Conservation (phyloP, 2,113 vertebrate species). For the Columbina picui region DNA sequence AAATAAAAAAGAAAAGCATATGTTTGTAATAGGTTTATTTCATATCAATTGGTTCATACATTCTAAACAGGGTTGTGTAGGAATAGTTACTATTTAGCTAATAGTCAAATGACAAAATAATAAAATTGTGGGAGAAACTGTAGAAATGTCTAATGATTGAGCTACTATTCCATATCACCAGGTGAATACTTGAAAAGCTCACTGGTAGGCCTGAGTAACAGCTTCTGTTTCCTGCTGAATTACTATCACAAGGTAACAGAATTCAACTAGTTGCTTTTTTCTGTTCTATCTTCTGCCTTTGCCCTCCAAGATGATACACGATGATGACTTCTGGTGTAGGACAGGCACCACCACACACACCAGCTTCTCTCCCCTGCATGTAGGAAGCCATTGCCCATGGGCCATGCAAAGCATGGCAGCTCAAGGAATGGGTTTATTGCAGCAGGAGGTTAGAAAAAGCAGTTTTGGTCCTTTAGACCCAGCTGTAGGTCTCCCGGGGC, state of each 20-base stretch:
- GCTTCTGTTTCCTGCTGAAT: not conserved
- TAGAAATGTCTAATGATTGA: not conserved
- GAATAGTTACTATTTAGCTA: not conserved
- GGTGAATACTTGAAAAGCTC: not conserved
- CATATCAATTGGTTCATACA: not conserved
- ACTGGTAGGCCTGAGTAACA: not conserved
- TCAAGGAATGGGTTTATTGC: accelerated
- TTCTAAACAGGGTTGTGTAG: not conserved
- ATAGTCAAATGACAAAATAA: not conserved
- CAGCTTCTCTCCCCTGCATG: not conserved
- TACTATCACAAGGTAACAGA: not conserved
- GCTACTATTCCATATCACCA: not conserved
- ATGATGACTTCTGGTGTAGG: not conserved
- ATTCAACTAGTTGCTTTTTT: not conserved
- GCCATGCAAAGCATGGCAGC: not conserved
- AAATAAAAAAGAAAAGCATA: not conserved
- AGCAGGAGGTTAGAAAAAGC: not conserved
- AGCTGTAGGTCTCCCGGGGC: not conserved
- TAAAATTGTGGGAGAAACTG: not conserved
- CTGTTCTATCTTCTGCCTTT: not conserved
- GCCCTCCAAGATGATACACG: not conserved
- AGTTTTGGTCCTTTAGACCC: not conserved
- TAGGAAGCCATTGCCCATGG: not conserved
- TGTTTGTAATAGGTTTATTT: not conserved
- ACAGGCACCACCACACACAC: not conserved